A percentile compares a stretch with the other conserved stretches of the same genome.
These are phyloP conservation scores for Podarcis raffonei DNA, from an alignment of 2,113 vertebrate species.

Conservation along the genomic window DNA sequence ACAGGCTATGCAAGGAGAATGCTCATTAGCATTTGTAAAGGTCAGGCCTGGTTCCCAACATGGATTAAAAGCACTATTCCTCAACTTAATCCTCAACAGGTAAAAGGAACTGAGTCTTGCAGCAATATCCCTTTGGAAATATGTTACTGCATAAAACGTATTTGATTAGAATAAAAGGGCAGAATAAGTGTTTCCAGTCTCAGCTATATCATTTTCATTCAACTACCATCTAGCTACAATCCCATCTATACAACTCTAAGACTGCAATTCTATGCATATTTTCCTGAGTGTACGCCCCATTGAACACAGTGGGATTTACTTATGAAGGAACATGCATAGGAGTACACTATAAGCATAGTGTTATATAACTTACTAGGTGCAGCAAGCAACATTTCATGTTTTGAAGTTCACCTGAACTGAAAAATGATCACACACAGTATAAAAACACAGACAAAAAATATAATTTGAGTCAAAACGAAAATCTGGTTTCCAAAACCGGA, in stretches of 20 bases:
- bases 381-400: neutral
- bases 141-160: neutral
- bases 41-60: neutral
- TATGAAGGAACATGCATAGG: neutral
- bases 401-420: neutral
- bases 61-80: neutral
- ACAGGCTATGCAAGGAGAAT: constrained; percentile 21
- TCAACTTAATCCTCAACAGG: constrained; percentile 24
- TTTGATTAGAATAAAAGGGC: neutral
- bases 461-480: neutral
- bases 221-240: neutral
- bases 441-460: neutral
- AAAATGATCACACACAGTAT: neutral
- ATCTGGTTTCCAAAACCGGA: neutral
- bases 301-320: neutral
- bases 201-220: neutral
- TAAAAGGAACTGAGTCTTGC: neutral
- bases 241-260: neutral
- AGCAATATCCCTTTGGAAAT: neutral
- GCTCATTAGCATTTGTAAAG: constrained; percentile 10
- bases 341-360: neutral
- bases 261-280: neutral
- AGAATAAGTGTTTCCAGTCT: neutral
- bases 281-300: too few relatives aligned
- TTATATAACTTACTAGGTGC: too few relatives aligned